Evolutionary conservation across 1,140 invertebrate species (phyloP), one percentile per base, ranked within the genome.

Genomic region (Melipona quadrifasciata): DNA sequence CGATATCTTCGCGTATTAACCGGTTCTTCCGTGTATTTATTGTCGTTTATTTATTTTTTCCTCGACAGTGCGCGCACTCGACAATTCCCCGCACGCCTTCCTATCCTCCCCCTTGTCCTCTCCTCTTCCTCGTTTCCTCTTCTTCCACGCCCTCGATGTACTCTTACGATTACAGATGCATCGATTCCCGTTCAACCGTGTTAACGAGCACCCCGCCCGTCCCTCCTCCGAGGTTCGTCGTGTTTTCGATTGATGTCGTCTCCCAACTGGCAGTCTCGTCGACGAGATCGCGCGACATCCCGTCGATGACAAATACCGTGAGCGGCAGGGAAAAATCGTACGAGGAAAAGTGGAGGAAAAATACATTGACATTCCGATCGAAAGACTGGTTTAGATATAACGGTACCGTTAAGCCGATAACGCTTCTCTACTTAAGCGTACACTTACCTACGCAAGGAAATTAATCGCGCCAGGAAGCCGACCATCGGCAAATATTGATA

Each of bases 1-100:
- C 58, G 84, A 81, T 82, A 82, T 64, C 79, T 82, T 86, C 65
- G 64, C 55, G 16, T 53, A 84, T 80, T 80, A 84, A 84, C 83
- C 31, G 78, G 58, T 39, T 73, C 83, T 68, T 74, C 83, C 70
- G 19, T 34, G 17, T 58, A 51, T 84, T 57, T 67, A 65, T 84
- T 27, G 57, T 72, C 73, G 75, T 72, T 65, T 84, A 57, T 84
- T 79, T 80, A 80, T 71, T 55, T 84, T 80, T 61, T 39, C 24
- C 68, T n/a, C 55, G 47, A 39, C 34, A 17, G 5, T n/a, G 31
- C 51, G 17, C 51, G n/a, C n/a, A n/a, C 51, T 70, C 78, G 31
- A 68, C 65, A 24, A 19, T 21, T 47, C 8, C 17, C 55, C 53
- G 19, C 47, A 21, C 68, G 68, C 24, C 34, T 47, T 21, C 27